Conservation (phyloP, 1,140 invertebrate species). For the Drosophila simulans region DNA sequence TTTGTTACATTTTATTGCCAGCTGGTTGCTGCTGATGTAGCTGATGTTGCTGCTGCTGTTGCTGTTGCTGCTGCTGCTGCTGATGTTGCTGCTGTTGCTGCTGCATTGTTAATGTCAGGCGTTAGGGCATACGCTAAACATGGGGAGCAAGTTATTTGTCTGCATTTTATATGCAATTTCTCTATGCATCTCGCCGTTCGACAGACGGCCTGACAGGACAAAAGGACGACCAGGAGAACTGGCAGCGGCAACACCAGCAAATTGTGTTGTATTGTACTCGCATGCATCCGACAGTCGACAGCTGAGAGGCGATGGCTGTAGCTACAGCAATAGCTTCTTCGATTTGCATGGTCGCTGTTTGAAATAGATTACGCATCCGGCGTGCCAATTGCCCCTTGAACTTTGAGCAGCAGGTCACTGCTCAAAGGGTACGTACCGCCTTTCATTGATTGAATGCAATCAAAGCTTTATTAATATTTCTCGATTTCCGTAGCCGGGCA, state of each 20-base stretch:
- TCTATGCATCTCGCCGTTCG: constrained; percentile 56
- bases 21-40: constrained; percentile 53
- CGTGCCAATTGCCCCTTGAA: constrained; percentile 71
- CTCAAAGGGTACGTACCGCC: constrained; percentile 55
- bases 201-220: constrained; percentile 57
- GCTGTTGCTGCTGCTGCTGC: neutral
- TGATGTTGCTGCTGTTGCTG: constrained; percentile 10
- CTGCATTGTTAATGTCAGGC: constrained; percentile 75
- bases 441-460: constrained; percentile 59
- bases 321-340: constrained; percentile 42
- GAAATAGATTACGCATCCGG: constrained; percentile 77
- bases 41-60: constrained; percentile 6
- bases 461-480: constrained; percentile 46
- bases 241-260: constrained; percentile 57
- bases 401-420: constrained; percentile 48
- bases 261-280: constrained; percentile 76
- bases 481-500: constrained; percentile 21
- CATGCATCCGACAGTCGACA: constrained; percentile 57
- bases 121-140: constrained; percentile 58
- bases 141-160: constrained; percentile 69
- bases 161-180: constrained; percentile 79
- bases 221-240: constrained; percentile 9
- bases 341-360: constrained; percentile 70
- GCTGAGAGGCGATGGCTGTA: constrained; percentile 54
- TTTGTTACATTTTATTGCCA: constrained; percentile 84